Percentiles rank a stretch among this genome's conserved stretches.
Evolutionary conservation across 2,888 invertebrate genomes (phyloP).

Genomic region (Scaptomyza caliginosa): DNA sequence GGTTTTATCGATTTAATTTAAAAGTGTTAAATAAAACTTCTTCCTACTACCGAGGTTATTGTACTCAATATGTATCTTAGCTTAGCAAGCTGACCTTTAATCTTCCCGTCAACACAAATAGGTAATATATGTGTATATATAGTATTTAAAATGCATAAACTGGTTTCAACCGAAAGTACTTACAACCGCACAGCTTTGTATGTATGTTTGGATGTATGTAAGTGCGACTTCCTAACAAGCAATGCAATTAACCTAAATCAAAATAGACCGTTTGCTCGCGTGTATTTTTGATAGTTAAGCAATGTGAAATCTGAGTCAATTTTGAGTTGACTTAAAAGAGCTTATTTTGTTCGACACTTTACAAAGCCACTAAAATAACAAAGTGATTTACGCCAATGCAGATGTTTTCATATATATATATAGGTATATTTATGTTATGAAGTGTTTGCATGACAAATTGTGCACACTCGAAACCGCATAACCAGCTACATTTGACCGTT

Average conservation of each 20-base stretch:
- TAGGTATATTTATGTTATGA: background rate
- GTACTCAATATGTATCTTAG: conserved; percentile 7
- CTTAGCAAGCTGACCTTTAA: conserved; percentile 11
- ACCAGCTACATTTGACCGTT: too few relatives aligned
- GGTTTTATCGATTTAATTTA: conserved; percentile 50
- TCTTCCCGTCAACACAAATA: conserved; percentile 41
- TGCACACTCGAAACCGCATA: too few relatives aligned
- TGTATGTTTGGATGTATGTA: background rate
- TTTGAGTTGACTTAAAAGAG: conserved; percentile 12
- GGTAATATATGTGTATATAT: too few relatives aligned
- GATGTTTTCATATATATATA: conserved; percentile 13
- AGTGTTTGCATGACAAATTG: too few relatives aligned
- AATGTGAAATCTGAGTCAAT: conserved; percentile 18
- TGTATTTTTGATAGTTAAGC: conserved; percentile 43
- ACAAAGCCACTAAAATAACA: conserved; percentile 10
- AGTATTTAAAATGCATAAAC: conserved; percentile 33
- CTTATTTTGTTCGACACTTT: conserved; percentile 5
- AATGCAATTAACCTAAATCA: conserved; percentile 63
- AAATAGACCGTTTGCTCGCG: conserved; percentile 40
- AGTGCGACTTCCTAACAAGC: conserved; percentile 32
- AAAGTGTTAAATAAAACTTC: conserved; percentile 31
- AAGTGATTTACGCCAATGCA: conserved; percentile 41
- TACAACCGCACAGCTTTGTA: background rate
- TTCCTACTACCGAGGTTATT: conserved; percentile 25
- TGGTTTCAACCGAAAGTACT: conserved; percentile 12